Conservation (phyloP, 2,113 vertebrate species). For the Brachypodius melanocephalos region DNA sequence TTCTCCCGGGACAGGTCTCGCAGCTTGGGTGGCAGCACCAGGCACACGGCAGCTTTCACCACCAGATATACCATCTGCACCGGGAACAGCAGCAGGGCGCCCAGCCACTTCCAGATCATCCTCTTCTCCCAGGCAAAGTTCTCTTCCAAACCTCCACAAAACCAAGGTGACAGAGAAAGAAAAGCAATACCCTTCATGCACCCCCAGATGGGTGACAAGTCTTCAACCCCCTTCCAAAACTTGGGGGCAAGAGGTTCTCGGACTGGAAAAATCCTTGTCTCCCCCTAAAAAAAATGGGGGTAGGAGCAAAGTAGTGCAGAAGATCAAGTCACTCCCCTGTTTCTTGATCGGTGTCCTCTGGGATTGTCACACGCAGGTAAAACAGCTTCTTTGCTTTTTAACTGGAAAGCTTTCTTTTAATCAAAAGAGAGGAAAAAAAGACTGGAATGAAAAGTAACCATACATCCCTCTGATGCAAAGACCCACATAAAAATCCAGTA, state of each 20-base stretch:
- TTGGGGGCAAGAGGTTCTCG: not conserved
- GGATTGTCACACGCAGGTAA: constrained; percentile 47
- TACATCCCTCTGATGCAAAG: constrained; percentile 35
- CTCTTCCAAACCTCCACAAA: not conserved
- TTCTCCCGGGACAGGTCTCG: constrained; percentile 85
- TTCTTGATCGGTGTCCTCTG: constrained; percentile 36
- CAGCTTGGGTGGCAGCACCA: constrained; percentile 78
- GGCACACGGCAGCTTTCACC: constrained; percentile 74
- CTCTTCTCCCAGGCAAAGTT: constrained; percentile 50
- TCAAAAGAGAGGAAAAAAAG: not conserved
- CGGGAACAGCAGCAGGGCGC: constrained; percentile 83
- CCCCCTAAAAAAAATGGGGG: not conserved
- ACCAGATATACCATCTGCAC: constrained; percentile 81
- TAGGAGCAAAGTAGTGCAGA: not conserved
- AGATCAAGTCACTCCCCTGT: constrained; percentile 1
- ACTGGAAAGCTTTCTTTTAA: not conserved
- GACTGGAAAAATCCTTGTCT: not conserved
- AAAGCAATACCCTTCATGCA: constrained; percentile 33
- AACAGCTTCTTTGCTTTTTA: not conserved
- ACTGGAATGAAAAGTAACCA: constrained; percentile 50
- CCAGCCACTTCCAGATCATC: constrained; percentile 86
- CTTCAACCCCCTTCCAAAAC: constrained; percentile 53
- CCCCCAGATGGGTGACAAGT: constrained; percentile 9
- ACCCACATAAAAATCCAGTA: constrained; percentile 38
- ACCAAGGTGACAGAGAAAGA: not conserved